These are phyloP conservation scores for Nephotettix cincticeps DNA, from an alignment of 1,140 invertebrate genomes.

Conservation along the genomic window DNA sequence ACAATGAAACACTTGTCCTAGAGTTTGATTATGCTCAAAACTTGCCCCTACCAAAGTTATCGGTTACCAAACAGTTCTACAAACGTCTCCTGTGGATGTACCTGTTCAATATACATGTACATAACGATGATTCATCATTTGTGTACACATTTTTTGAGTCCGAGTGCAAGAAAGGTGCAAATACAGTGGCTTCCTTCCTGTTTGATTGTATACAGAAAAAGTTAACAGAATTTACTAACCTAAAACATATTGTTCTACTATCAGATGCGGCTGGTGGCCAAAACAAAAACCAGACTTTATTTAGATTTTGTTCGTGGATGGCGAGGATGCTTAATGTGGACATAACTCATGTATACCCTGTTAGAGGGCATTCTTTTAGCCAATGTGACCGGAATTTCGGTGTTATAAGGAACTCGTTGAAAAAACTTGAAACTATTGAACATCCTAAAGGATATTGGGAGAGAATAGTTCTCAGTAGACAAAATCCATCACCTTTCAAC, in stretches of 20 bases:
- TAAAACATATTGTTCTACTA: slow-evolving; percentile 11
- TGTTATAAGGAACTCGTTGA: background rate
- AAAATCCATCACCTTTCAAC: background rate
- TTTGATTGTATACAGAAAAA: background rate
- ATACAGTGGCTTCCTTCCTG: slow-evolving; percentile 10
- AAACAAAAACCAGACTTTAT: background rate
- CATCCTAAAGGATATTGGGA: background rate
- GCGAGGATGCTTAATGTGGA: background rate
- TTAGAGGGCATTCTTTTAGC: slow-evolving; percentile 3
- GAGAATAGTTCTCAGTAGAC: background rate
- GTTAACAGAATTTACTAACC: background rate
- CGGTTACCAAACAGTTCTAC: slow-evolving; percentile 30
- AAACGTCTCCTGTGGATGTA: slow-evolving; percentile 24
- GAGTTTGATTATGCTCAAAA: slow-evolving; percentile 35
- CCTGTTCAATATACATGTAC: slow-evolving; percentile 29
- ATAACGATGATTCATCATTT: slow-evolving; percentile 23
- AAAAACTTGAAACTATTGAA: background rate
- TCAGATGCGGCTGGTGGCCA: background rate
- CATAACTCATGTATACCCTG: background rate
- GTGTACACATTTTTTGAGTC: slow-evolving; percentile 25
- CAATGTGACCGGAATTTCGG: background rate
- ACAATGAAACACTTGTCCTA: slow-evolving; percentile 13
- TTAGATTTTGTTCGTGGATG: background rate
- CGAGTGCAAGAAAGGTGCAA: slow-evolving; percentile 16
- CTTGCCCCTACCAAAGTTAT: slow-evolving; percentile 28